Conservation (phyloP, 2,888 invertebrate species). For the Thera obeliscata region DNA sequence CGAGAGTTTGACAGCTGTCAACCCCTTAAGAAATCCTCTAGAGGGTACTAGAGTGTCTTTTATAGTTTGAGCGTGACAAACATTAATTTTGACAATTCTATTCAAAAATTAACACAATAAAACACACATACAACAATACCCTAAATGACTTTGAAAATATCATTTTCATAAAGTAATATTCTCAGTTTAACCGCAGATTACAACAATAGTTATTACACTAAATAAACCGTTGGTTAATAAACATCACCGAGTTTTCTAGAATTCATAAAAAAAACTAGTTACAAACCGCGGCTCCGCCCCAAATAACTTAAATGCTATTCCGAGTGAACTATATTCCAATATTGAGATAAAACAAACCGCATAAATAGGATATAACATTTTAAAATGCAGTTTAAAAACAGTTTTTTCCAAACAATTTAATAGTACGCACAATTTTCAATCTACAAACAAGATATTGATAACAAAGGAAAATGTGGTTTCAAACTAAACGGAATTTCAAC, state of each 20-base stretch:
- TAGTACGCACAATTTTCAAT: conserved; percentile 17
- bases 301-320: background rate
- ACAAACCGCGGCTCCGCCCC: background rate
- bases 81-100: conserved; percentile 25
- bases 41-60: too few relatives aligned
- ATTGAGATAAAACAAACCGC: background rate
- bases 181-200: conserved; percentile 19
- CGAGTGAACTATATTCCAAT: background rate
- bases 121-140: conserved; percentile 17
- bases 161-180: conserved; percentile 32
- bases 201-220: conserved; percentile 30
- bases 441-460: conserved; percentile 10
- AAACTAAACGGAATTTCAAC: background rate
- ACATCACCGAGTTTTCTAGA: conserved; percentile 14
- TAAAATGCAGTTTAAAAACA: conserved; percentile 14
- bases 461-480: background rate
- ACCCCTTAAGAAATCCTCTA: too few relatives aligned
- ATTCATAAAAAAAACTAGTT: conserved; percentile 13
- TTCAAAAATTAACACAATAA: conserved; percentile 1
- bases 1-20: too few relatives aligned
- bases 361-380: conserved; percentile 14
- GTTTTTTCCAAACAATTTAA: conserved; percentile 14
- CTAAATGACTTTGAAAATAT: conserved; percentile 34
- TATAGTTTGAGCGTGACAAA: conserved; percentile 8
- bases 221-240: conserved; percentile 24